These are phyloP conservation scores for Paratilapia polleni DNA, from an alignment of 2,113 vertebrate species.

Conservation along the genomic window DNA sequence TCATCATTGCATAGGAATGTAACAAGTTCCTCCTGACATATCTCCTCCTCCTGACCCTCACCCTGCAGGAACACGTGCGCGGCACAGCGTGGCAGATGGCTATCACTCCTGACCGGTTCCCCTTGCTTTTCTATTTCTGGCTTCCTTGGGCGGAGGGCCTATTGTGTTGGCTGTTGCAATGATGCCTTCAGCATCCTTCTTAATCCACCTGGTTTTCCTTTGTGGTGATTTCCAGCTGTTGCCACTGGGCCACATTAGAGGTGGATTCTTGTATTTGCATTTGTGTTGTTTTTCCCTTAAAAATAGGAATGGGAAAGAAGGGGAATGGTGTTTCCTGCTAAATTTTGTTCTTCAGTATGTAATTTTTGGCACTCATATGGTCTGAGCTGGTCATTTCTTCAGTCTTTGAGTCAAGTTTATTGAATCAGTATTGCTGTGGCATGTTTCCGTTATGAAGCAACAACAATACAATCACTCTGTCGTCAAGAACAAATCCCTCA, in stretches of 20 bases:
- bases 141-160: background rate
- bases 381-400: background rate
- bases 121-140: conserved; percentile 40
- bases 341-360: background rate
- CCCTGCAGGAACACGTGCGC: conserved; percentile 6
- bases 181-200: conserved; percentile 23
- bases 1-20: conserved; percentile 28
- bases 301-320: background rate
- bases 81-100: conserved; percentile 37
- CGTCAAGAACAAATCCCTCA: background rate
- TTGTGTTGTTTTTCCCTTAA: background rate
- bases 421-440: background rate
- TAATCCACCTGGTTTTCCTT: conserved; percentile 24
- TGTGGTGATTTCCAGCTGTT: conserved; percentile 22
- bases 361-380: too few species aligned
- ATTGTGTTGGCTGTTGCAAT: conserved; percentile 24
- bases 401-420: background rate
- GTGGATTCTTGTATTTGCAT: background rate
- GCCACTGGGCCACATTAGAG: background rate
- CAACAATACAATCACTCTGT: background rate
- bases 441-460: background rate
- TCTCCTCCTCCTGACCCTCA: conserved; percentile 9
- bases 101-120: conserved; percentile 9
- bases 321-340: too few species aligned
- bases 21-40: background rate